Percentiles rank a stretch among this genome's conserved stretches.
Evolutionary conservation across 2,797 vertebrate species (phyloP).

Genomic region (Danio tinwini): DNA sequence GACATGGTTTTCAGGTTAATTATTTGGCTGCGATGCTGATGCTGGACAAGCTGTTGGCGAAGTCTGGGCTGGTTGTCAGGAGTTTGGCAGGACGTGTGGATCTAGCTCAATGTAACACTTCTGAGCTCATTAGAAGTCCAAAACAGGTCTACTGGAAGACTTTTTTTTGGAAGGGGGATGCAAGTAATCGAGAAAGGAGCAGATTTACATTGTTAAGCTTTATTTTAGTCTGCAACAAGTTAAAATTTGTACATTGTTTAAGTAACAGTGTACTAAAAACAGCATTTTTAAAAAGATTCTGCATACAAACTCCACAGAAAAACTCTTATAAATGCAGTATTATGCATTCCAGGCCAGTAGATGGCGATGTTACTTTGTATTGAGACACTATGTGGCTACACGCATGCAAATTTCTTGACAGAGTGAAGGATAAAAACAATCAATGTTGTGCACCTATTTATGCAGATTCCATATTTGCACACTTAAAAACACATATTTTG

Average conservation of each 20-base stretch:
- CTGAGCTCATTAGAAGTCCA: slow-evolving; percentile 1
- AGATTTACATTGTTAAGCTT: neutral
- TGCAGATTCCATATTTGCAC: no score
- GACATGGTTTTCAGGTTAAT: slow-evolving; percentile 40
- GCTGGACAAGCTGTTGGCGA: slow-evolving; percentile 27
- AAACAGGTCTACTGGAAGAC: neutral
- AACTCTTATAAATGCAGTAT: no score
- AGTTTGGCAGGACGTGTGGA: slow-evolving; percentile 27
- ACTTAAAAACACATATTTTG: no score
- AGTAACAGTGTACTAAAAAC: no score
- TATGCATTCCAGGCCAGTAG: no score
- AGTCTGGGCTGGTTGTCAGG: slow-evolving; percentile 29
- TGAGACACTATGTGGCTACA: no score
- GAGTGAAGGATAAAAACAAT: no score
- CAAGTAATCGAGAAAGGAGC: neutral
- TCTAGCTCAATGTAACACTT: slow-evolving; percentile 1
- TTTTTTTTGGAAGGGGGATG: slow-evolving; percentile 3
- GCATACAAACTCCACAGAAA: no score
- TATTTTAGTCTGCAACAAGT: neutral
- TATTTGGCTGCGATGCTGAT: slow-evolving; percentile 18
- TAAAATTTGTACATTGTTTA: neutral
- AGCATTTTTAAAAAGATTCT: no score
- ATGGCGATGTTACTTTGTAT: no score
- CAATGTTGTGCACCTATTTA: no score
- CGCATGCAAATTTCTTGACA: no score